Conservation (phyloP, 2,888 invertebrate genomes). For the Spisula subtruncata region DNA sequence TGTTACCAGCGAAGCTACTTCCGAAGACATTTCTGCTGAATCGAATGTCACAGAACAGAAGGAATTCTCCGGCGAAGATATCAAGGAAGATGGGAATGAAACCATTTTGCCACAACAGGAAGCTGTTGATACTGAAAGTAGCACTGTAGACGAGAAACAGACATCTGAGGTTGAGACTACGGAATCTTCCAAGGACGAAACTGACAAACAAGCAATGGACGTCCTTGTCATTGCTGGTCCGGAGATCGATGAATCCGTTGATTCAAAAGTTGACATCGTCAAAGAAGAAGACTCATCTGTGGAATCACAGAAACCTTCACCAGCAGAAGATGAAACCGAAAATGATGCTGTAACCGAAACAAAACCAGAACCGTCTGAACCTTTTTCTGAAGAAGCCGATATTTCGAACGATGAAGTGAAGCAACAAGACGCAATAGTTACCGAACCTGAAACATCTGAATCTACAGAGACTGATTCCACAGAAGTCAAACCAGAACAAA, state of each 20-base stretch:
- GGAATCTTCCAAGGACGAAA: background rate
- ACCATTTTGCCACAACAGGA: background rate
- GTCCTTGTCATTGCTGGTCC: background rate
- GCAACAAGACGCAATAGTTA: background rate
- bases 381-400: background rate
- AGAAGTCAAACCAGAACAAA: background rate
- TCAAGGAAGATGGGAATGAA: background rate
- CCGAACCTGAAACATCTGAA: background rate
- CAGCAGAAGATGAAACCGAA: background rate
- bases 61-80: background rate
- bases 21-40: background rate
- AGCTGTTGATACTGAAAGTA: background rate
- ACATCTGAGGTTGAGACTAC: background rate
- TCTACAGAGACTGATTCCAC: background rate
- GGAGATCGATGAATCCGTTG: background rate
- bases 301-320: too few relatives aligned
- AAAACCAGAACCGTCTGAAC: background rate
- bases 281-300: background rate
- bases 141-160: background rate
- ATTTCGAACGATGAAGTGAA: background rate
- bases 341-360: background rate
- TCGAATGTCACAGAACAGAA: background rate
- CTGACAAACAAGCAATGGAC: background rate
- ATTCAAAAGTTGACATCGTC: background rate
- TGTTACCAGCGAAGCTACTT: background rate